Conservation (phyloP, 2,113 vertebrate genomes). For the Ancistrus triradiatus region DNA sequence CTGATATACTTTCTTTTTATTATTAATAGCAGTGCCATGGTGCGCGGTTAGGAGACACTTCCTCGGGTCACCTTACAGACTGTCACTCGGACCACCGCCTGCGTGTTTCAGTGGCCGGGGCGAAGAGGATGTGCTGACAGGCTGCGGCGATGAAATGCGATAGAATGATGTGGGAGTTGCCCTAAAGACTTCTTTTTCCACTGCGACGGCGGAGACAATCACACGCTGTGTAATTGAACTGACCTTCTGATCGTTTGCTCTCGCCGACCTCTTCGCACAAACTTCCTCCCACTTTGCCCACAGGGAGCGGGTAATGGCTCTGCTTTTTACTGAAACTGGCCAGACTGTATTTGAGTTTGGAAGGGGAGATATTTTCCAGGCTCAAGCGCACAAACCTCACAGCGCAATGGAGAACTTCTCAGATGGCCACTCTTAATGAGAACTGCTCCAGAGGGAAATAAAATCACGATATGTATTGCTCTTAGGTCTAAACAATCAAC, state of each 20-base stretch:
- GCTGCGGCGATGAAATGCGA: conserved; percentile 21
- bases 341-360: conserved; percentile 14
- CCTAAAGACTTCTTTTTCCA: conserved; percentile 31
- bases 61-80: conserved; percentile 20
- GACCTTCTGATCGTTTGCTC: conserved; percentile 48
- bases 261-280: conserved; percentile 33
- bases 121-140: conserved; percentile 16
- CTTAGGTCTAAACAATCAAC: no score
- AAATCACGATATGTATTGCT: background rate
- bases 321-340: conserved; percentile 19
- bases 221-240: conserved; percentile 48
- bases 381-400: conserved; percentile 37
- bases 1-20: conserved; percentile 14
- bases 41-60: conserved; percentile 7
- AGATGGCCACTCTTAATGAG: conserved; percentile 39
- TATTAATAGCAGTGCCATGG: conserved; percentile 2
- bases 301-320: conserved; percentile 28
- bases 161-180: conserved; percentile 42
- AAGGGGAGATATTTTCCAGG: conserved; percentile 18
- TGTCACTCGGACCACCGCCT: conserved; percentile 13
- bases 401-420: conserved; percentile 9
- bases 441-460: background rate
- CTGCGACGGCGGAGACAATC: conserved; percentile 31
- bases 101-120: conserved; percentile 19
- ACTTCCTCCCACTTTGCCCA: conserved; percentile 29